Percentiles rank a stretch among this genome's conserved stretches.
phyloP scores from a whole-genome alignment of 2,888 invertebrate species.

The Hololepta plana region DNA sequence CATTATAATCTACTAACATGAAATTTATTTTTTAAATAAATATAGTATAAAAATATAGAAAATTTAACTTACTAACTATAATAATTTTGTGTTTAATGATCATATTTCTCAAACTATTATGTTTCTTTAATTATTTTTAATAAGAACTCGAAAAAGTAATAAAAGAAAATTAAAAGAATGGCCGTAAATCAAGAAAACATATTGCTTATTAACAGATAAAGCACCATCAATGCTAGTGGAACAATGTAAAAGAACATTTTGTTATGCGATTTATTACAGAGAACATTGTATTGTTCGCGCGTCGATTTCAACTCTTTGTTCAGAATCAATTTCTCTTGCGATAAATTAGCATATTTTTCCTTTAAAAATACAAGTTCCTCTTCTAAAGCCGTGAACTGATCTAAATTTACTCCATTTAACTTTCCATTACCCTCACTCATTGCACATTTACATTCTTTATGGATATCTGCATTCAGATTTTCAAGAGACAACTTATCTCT shows the following conservation, averaged over 20 bases:
- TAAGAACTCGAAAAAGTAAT: slow-evolving; percentile 23
- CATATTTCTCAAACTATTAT: too few relatives aligned
- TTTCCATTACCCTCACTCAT: too few relatives aligned
- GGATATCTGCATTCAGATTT: too few relatives aligned
- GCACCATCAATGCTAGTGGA: slow-evolving; percentile 35
- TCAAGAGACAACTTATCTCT: too few relatives aligned
- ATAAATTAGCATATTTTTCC: slow-evolving; percentile 48
- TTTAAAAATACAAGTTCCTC: slow-evolving; percentile 58
- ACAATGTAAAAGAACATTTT: slow-evolving; percentile 38
- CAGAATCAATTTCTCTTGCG: slow-evolving; percentile 41
- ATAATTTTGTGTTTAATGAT: too few relatives aligned
- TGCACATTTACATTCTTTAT: too few relatives aligned
- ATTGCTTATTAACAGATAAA: slow-evolving; percentile 41
- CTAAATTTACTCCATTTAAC: slow-evolving; percentile 16
- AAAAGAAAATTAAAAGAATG: slow-evolving; percentile 25
- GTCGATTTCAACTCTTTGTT: slow-evolving; percentile 39
- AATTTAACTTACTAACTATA: too few relatives aligned
- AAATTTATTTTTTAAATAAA: too few relatives aligned
- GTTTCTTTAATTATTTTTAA: slow-evolving; percentile 23
- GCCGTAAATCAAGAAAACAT: slow-evolving; percentile 44
- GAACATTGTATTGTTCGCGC: slow-evolving; percentile 37
- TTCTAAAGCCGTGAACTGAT: slow-evolving; percentile 43
- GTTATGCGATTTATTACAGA: slow-evolving; percentile 39
- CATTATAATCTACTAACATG: too few relatives aligned
- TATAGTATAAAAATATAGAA: too few relatives aligned